Evolutionary conservation across 2,797 vertebrate species (phyloP), one percentile per base, ranked within the genome.

Genomic region (Coracias cyanogaster): DNA sequence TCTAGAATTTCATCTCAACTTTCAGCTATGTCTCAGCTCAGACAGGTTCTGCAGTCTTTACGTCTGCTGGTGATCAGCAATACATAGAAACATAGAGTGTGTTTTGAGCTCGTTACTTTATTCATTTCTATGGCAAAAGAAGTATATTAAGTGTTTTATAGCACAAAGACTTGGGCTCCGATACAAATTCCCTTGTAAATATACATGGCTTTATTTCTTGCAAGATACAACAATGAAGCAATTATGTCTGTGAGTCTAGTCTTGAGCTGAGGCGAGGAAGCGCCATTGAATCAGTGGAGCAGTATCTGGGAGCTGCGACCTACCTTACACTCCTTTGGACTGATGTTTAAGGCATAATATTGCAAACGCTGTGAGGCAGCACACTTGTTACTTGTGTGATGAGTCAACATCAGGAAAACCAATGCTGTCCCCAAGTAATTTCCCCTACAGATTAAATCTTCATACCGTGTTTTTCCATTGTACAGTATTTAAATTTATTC

Each of bases 401-500:
- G 46, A 74, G 60, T 80, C 79, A 80, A 54, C 7, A 15, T 72
- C 54, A 82, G 45, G 62, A 90, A 88, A 84, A 61, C 15, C 19
- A 64, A 72, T 85, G 29, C n/a, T 82, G 49, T 19, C 28, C 33
- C 12, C 26, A 70, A 79, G n/a, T 82, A 78, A 89, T 81, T 79
- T 89, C 10, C 55, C 66, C 62, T 83, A 37, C 60, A 81, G 60
- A 83, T 90, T 84, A 77, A 79, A 81, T 77, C 57, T 85, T 45
- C 48, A 91, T 72, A 81, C 37, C 14, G 1, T 84, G n/a, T 89
- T 92, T 82, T 90, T 89, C 73, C 21, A 64, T n/a, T 80, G 74
- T 71, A 90, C 48, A 71, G 28, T 93, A 94, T 66, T 89, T 82
- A 90, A 93, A 90, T 93, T 29, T 69, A 87, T 93, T 77, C 55